A percentile compares a stretch with the other conserved stretches of the same genome.
phyloP scores from a whole-genome alignment of 2,113 vertebrate species.

The Helogale parvula region DNA sequence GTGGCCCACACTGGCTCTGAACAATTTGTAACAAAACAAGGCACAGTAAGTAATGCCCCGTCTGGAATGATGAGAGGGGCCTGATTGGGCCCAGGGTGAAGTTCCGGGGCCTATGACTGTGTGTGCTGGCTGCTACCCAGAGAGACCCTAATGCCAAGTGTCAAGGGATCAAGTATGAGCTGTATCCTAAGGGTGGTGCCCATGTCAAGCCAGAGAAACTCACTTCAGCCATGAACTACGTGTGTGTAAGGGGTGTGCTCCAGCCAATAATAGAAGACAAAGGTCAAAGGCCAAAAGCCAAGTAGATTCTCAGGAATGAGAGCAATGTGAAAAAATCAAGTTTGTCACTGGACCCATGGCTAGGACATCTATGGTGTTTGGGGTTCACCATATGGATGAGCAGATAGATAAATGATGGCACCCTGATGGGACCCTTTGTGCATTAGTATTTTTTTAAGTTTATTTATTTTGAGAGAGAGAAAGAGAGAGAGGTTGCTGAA shows the following conservation, averaged over 20 bases:
- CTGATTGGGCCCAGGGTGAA: neutral
- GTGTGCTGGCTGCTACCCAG: neutral
- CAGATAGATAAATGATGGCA: neutral
- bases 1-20: neutral
- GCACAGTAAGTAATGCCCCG: fast-evolving
- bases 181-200: fast-evolving
- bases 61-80: fast-evolving
- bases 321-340: neutral
- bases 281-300: neutral
- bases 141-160: no score
- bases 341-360: neutral
- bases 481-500: no score
- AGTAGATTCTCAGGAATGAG: neutral
- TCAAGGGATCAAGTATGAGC: neutral
- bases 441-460: neutral
- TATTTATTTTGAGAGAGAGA: no score
- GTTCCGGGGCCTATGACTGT: fast-evolving
- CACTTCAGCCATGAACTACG: neutral
- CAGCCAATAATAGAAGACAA: fast-evolving
- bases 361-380: neutral
- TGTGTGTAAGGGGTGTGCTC: neutral
- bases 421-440: neutral
- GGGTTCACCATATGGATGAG: neutral
- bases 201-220: neutral
- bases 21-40: neutral